These are phyloP conservation scores for Rhagologus leucostigma DNA, from an alignment of 2,113 vertebrate species.

Conservation along the genomic window DNA sequence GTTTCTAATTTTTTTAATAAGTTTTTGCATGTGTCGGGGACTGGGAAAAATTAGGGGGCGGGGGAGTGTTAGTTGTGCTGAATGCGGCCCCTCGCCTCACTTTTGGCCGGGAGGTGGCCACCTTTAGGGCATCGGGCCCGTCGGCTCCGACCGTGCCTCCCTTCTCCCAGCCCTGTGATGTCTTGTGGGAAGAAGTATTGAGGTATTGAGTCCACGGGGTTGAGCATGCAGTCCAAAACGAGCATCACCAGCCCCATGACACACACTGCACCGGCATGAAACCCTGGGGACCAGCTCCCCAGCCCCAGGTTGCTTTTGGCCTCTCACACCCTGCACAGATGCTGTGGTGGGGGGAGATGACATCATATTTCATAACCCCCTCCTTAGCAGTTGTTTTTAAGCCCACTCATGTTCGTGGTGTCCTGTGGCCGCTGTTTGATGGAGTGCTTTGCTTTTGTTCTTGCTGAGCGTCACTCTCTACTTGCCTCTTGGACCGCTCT, in stretches of 20 bases:
- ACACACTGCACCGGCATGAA: not conserved
- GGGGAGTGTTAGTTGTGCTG: not conserved
- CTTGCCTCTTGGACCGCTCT: not conserved
- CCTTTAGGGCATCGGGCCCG: not conserved
- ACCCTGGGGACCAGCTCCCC: not conserved
- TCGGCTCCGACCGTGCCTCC: not conserved
- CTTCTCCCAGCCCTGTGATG: not conserved
- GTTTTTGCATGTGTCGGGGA: not conserved
- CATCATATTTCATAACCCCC: not conserved
- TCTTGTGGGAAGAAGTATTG: not conserved
- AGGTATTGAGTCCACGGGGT: not conserved
- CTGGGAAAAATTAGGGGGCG: not conserved
- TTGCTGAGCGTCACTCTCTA: rapidly evolving
- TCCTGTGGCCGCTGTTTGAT: not conserved
- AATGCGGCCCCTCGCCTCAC: not conserved
- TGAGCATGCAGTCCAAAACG: not conserved
- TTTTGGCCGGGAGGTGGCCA: not conserved
- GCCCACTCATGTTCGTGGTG: not conserved
- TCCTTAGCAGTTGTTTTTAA: not conserved
- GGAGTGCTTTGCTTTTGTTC: not conserved
- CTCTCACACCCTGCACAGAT: not conserved
- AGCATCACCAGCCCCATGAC: not conserved
- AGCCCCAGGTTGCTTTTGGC: not conserved
- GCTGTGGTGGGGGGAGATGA: not conserved
- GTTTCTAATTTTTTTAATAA: not conserved